Evolutionary conservation across 2,113 vertebrate species (phyloP).

Genomic region (Etia nguti): DNA sequence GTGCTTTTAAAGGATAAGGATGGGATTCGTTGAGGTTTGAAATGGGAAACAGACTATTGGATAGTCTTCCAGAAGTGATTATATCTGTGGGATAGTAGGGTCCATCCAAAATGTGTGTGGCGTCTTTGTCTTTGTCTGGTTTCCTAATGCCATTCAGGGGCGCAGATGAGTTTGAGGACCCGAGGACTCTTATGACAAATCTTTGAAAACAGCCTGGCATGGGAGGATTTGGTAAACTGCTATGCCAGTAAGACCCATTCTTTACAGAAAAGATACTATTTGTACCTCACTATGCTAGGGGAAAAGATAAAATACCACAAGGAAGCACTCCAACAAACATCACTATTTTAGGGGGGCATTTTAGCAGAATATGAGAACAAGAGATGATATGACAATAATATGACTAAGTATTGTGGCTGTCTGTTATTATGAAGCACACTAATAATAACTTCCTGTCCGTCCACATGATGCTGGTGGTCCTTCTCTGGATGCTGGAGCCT

Average conservation of each 20-base stretch:
- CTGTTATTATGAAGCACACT: not conserved
- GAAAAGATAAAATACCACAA: not conserved
- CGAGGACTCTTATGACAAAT: not conserved
- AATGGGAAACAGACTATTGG: conserved; percentile 66
- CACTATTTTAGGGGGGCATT: not conserved
- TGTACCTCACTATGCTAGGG: not conserved
- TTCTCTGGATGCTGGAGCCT: not conserved
- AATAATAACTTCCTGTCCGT: conserved; percentile 11
- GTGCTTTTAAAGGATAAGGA: conserved; percentile 55
- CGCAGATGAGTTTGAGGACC: not conserved
- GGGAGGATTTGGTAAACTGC: not conserved
- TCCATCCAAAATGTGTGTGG: conserved; percentile 50
- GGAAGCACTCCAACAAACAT: not conserved
- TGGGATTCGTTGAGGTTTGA: conserved; percentile 68
- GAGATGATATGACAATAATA: not conserved
- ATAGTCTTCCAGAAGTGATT: conserved; percentile 57
- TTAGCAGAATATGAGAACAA: not conserved
- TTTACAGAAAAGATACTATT: not conserved
- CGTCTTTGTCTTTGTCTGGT: conserved; percentile 36
- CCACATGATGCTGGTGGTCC: conserved; percentile 7
- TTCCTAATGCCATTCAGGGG: not conserved
- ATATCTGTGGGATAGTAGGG: conserved; percentile 55
- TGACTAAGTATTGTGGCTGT: not conserved
- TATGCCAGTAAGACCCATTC: not conserved
- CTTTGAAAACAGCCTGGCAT: not conserved